Conservation (phyloP, 2,113 vertebrate species). For the Pseudonaja textilis region DNA sequence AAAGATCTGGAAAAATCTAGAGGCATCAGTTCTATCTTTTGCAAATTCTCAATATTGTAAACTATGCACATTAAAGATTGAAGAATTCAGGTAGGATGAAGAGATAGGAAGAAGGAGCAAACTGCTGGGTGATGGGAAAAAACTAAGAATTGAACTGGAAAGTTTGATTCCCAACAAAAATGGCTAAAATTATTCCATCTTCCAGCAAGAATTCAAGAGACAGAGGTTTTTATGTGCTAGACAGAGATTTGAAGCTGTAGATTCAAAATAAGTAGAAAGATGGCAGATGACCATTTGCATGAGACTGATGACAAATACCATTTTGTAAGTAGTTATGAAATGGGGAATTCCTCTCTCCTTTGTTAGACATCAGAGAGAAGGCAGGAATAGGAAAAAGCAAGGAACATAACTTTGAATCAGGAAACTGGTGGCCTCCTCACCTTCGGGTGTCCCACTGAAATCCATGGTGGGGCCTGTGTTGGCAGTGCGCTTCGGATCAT, state of each 20-base stretch:
- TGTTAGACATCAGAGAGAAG: not conserved
- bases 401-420: not conserved
- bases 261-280: not conserved
- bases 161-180: not conserved
- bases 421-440: conserved; percentile 61
- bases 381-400: not conserved
- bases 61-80: not conserved
- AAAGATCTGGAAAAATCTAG: not conserved
- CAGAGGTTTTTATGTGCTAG: not conserved
- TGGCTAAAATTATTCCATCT: not conserved
- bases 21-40: not conserved
- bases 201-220: not conserved
- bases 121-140: not conserved
- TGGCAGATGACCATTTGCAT: not conserved
- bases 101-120: not conserved
- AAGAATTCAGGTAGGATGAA: not conserved
- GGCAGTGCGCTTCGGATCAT: conserved; percentile 90
- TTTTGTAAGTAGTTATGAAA: not conserved
- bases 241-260: not conserved
- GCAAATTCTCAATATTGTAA: not conserved
- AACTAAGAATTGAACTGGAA: not conserved
- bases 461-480: conserved; percentile 92
- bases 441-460: conserved; percentile 89
- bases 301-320: not conserved
- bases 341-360: not conserved